A percentile compares a stretch with the other conserved stretches of the same genome.
Evolutionary conservation across 2,888 invertebrate genomes (phyloP).

Genomic region (Acanthacorydalis orientalis): DNA sequence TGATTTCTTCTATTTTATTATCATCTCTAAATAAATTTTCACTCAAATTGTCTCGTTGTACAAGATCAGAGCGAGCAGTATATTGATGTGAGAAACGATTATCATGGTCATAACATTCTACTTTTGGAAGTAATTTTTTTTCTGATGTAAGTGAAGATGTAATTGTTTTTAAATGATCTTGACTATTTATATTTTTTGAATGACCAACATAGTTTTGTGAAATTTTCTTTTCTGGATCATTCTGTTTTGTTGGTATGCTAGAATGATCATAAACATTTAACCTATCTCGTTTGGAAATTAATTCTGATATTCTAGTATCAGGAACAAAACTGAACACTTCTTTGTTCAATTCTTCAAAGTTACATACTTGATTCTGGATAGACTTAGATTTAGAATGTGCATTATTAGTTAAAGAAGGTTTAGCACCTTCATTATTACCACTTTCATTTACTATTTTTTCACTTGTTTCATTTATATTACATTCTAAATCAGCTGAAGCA

Average conservation of each 20-base stretch:
- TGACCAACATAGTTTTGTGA: not conserved
- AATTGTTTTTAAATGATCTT: not conserved
- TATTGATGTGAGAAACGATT: constrained; percentile 27
- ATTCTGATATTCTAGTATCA: not conserved
- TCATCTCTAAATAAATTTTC: constrained; percentile 18
- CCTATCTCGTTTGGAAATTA: not conserved
- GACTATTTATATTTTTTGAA: not conserved
- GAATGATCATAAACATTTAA: too few species aligned
- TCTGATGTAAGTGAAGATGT: not conserved
- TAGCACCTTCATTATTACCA: too few species aligned
- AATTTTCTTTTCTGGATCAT: not conserved
- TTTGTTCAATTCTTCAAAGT: not conserved
- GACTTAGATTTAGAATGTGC: too few species aligned
- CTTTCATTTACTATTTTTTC: too few species aligned
- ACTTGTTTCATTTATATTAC: too few species aligned
- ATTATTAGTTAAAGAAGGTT: too few species aligned
- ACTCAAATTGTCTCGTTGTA: not conserved
- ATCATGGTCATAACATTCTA: constrained; percentile 30
- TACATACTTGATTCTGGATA: not conserved
- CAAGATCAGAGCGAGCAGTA: constrained; percentile 17
- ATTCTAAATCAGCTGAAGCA: too few species aligned
- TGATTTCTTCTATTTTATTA: constrained; percentile 16
- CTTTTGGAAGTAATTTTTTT: constrained; percentile 12
- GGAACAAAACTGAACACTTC: not conserved
- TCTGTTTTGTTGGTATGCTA: too few species aligned